Base-by-base conservation (phyloP, 2,888 invertebrate species). In the Coecobrya sp. region DNA sequence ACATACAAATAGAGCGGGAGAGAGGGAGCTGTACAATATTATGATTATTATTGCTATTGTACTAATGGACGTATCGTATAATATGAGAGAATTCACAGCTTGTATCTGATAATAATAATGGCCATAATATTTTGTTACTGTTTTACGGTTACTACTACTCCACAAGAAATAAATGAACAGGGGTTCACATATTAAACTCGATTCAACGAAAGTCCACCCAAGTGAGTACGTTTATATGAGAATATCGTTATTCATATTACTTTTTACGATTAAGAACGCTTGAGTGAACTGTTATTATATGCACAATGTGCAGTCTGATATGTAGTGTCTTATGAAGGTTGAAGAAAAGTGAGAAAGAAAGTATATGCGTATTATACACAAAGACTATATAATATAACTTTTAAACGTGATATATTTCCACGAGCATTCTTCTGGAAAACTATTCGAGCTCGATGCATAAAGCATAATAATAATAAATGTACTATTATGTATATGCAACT, bases 31-130 rank as follows among this genome's bases (percentile, higher is more conserved):
- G 45, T 49, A 65, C 25, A 68, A 25, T 49, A 85, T 27, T 65
- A 84, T 30, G n/a, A 85, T 52, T 49, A 73, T 70, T 73, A 85
- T 65, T 90, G 16, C 84, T 76, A 73, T 65, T 73, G 73, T 36
- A 62, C 70, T 89, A 81, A 89, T 89, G 89, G 68, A 89, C 70
- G 82, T 82, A 76, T 90, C 82, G 45, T 65, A 76, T 52, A 89
- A 36, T 55, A 73, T 84, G 68, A 62, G 68, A 62, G 85, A 85
- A 76, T 84, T 90, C 85, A 90, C 85, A 90, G 90, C 90, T 90
- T 90, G 85, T 85, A 90, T 90, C 90, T 85, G 90, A 90, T 90
- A 90, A 85, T 65, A 85, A 76, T 90, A 85, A 90, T 90, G 70
- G 85, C 76, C 85, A 59, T 85, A 90, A 90, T 90, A 85, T 89